Evolutionary conservation across 2,797 vertebrate genomes (phyloP).

Genomic region (Cyclopterus lumpus): DNA sequence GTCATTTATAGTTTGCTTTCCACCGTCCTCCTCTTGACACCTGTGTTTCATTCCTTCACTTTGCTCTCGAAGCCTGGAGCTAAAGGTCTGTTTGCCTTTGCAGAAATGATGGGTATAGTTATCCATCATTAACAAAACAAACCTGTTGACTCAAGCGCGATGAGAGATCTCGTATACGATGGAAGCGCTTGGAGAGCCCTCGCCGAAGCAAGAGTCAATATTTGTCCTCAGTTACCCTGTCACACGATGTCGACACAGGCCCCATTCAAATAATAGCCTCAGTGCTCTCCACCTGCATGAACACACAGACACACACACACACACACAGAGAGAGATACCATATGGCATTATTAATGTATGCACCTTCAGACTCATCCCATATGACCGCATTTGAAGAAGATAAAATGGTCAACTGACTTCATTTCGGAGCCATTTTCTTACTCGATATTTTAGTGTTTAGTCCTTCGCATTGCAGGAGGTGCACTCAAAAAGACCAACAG

Average conservation of each 20-base stretch:
- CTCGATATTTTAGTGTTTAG: neutral
- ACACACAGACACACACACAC: neutral
- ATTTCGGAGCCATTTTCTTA: neutral
- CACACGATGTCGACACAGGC: conserved; percentile 56
- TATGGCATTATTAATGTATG: neutral
- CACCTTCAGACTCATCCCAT: neutral
- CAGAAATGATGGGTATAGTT: conserved; percentile 54
- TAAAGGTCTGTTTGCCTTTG: conserved; percentile 36
- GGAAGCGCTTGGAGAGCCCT: conserved; percentile 50
- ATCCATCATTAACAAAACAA: conserved; percentile 55
- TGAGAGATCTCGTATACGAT: conserved; percentile 58
- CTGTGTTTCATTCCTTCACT: conserved; percentile 38
- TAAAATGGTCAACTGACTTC: neutral
- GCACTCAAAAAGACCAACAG: neutral
- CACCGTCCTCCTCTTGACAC: neutral
- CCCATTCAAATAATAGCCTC: conserved; percentile 35
- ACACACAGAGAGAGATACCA: neutral
- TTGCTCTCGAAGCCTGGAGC: neutral
- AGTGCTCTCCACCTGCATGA: conserved; percentile 28
- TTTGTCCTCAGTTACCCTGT: conserved; percentile 64
- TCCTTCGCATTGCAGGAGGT: neutral
- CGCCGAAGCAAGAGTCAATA: conserved; percentile 68
- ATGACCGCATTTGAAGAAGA: neutral
- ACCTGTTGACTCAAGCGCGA: conserved; percentile 53
- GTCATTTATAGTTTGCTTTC: neutral